phyloP scores from a whole-genome alignment of 2,888 invertebrate genomes.

The Apotomis capreana region DNA sequence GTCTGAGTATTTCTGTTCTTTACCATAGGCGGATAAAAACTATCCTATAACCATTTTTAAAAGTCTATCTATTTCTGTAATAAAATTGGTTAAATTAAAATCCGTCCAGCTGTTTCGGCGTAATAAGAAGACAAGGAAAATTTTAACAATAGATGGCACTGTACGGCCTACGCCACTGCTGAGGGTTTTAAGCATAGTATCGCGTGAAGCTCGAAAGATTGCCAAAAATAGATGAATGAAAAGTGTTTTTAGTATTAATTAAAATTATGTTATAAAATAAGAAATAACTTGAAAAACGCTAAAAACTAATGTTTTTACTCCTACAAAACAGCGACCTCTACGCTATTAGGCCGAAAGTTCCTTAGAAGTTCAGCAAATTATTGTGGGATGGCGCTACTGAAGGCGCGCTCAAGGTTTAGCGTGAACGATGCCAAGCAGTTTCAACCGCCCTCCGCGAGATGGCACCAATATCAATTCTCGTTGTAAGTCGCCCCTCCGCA shows the following conservation, averaged over 20 bases:
- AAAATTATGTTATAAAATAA: background rate
- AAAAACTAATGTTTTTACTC: conserved; percentile 22
- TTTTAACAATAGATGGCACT: no score
- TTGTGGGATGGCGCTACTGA: conserved; percentile 50
- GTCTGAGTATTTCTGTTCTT: background rate
- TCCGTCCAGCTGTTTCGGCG: no score
- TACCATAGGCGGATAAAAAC: no score
- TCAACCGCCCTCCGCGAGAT: conserved; percentile 51
- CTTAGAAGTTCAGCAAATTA: conserved; percentile 47
- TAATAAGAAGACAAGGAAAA: no score
- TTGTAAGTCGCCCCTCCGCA: background rate
- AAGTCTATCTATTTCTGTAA: no score
- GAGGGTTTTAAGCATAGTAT: no score
- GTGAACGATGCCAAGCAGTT: conserved; percentile 41
- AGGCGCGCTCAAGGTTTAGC: conserved; percentile 6
- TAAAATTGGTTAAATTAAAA: no score
- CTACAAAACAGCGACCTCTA: conserved; percentile 65
- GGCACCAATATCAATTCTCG: conserved; percentile 47
- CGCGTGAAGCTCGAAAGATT: no score
- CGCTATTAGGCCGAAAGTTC: conserved; percentile 31
- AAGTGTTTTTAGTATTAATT: background rate
- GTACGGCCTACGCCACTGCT: no score
- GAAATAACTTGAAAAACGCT: no score
- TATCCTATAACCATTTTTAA: no score
- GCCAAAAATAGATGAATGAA: no score